A percentile compares a stretch with the other conserved stretches of the same genome.
These are phyloP conservation scores for Ceyx margarethae DNA, from an alignment of 2,113 vertebrate genomes.

Conservation along the genomic window DNA sequence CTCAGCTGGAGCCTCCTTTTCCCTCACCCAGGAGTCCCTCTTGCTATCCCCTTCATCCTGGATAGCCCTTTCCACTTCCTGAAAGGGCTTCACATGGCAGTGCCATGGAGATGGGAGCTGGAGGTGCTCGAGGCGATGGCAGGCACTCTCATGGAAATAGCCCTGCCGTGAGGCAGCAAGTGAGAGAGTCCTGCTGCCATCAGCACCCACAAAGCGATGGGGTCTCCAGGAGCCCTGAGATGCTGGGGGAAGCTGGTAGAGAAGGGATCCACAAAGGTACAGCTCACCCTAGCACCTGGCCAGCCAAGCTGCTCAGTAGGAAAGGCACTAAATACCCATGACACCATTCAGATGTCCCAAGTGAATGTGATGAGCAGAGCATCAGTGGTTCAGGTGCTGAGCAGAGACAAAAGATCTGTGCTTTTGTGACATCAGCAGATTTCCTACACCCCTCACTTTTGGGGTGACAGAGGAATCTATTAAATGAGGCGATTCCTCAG, in stretches of 20 bases:
- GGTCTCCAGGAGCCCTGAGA: accelerated
- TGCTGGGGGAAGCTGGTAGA: neutral
- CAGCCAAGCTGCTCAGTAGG: neutral
- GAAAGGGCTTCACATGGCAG: too few species aligned
- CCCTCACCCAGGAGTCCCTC: neutral
- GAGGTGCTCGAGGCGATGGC: accelerated
- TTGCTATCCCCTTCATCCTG: neutral
- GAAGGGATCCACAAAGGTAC: neutral
- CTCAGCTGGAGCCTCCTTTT: neutral
- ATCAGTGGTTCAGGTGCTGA: accelerated
- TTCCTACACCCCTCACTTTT: neutral
- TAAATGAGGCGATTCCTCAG: neutral
- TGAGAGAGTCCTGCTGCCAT: neutral
- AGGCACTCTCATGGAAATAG: neutral
- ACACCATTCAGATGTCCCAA: neutral
- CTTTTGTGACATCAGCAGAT: neutral
- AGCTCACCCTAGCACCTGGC: neutral
- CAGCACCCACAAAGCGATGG: neutral
- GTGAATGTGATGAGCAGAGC: neutral
- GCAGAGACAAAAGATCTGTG: neutral
- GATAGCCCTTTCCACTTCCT: neutral
- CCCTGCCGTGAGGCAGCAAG: accelerated
- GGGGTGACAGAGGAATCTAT: neutral
- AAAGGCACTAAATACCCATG: neutral
- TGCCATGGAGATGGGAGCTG: neutral